Base-by-base conservation (phyloP, 2,797 vertebrate genomes). In the Diceros bicornis region DNA sequence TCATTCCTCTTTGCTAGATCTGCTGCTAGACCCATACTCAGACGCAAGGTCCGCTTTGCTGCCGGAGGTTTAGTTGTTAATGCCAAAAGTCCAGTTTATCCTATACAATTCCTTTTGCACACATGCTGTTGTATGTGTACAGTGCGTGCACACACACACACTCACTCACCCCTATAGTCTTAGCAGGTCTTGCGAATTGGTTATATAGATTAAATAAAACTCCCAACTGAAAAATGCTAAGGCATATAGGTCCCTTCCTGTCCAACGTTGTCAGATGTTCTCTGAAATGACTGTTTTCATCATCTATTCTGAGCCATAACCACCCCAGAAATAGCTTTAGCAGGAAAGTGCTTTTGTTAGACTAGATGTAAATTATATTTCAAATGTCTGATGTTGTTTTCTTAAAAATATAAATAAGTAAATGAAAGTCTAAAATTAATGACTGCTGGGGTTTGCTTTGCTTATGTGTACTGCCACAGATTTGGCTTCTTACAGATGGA, bases 391-490 rank as follows among this genome's bases (percentile, higher is more conserved):
- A 98, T 98, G 98, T 97, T 98, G 94, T 98, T 98, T 98, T 97
- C 97, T 98, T 97, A 94, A 97, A 97, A 98, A 98, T 98, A 98
- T 98, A 98, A 98, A 97, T 98, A 98, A 98, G 96, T 98, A 98
- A 97, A 94, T 97, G 97, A 96, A 98, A 98, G 97, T 98, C 98
- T 98, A 98, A 98, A 98, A 98, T 98, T 98, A 98, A 97, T 98
- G 97, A 97, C 97, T 98, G 96, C 97, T 97, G 94, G 97, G 97
- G 97, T 97, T 97, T 98, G 98, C 98, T 98, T 97, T 98, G 97
- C 97, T 98, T 98, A 97, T 98, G 98, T 97, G 92, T 91, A 52
- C 97, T 97, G 96, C 96, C 98, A 68, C 97, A 98, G 98, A 98
- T 98, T 98, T 98, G 98, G 98, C 98, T 98, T 97, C 96, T 97